These are phyloP conservation scores for Dallia pectoralis DNA, from an alignment of 2,797 vertebrate species.

Conservation along the genomic window DNA sequence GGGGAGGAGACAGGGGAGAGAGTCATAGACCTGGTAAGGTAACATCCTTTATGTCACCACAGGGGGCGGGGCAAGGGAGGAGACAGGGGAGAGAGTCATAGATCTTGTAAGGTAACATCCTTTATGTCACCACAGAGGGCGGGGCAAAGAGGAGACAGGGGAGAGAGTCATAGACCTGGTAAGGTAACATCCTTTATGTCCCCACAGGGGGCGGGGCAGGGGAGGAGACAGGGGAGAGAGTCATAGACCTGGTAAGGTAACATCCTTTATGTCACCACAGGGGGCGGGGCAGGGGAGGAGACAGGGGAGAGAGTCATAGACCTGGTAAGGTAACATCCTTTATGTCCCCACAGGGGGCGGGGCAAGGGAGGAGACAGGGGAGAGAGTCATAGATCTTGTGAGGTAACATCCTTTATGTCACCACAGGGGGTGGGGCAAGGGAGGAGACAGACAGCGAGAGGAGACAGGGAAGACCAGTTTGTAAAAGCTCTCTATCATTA, in stretches of 20 bases:
- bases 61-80: conserved; percentile 92
- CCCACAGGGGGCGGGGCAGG: conserved; percentile 88
- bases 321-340: conserved; percentile 95
- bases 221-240: conserved; percentile 92
- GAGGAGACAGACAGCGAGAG: background rate
- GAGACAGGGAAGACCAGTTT: too few species aligned
- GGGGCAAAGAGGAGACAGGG: background rate
- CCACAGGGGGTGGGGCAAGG: conserved; percentile 36
- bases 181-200: conserved; percentile 93
- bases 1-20: conserved; percentile 93
- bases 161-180: conserved; percentile 98
- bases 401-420: conserved; percentile 92
- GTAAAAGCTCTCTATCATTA: too few species aligned
- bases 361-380: conserved; percentile 91
- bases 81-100: conserved; percentile 94
- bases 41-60: conserved; percentile 85
- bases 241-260: conserved; percentile 99
- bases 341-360: conserved; percentile 85
- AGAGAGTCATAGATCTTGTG: conserved; percentile 98
- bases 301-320: conserved; percentile 97
- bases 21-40: conserved; percentile 99
- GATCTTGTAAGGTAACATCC: conserved; percentile 97
- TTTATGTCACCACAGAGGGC: conserved; percentile 75
- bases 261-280: conserved; percentile 82
- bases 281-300: conserved; percentile 92